Evolutionary conservation across 2,113 vertebrate species (phyloP), one percentile per base, ranked within the genome.

Genomic region (Perca flavescens): DNA sequence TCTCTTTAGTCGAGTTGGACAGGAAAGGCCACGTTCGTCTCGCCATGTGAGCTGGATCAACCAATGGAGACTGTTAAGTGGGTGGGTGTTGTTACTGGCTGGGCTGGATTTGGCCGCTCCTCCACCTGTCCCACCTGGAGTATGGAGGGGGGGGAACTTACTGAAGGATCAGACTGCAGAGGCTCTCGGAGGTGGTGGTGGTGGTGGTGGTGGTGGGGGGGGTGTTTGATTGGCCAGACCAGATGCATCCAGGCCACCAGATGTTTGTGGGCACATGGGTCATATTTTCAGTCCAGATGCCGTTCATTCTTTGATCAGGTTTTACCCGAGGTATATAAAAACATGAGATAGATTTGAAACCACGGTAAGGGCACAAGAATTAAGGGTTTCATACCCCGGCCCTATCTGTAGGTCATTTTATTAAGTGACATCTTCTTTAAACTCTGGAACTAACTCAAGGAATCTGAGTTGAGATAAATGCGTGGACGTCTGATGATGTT

Each of bases 1-100:
- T 95, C 4, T 87, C 86, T 16, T 49, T 93, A 31, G 56, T 93
- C 0, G 47, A 93, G 57, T 14, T 91, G 58, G 93, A 95, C 64
- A 90, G 68, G 77, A 92, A 92, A 58, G 92, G 92, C 34, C 65
- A 71, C 0, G 49, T 92, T 49, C 78, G 53, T 10, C 79, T 93
- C 3, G 46, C 67, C 21, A 77, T 28, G 53, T 77, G 67, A 83
- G 52, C 57, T 21, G 57, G 14, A 47, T 57, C 2, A 43, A 46
- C 50, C 16, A 1, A 6, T 3, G 16, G 34, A 71, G 21, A 31
- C 56, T 54, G 22, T 31, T 7, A 25, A 34, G 2, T 5, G 10
- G 49, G 14, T 13, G n/a, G 17, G 2, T 14, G 53, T 2, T 36
- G 47, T 58, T 9, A 58, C 56, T 28, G 40, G 9, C 9, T 40